phyloP scores from a whole-genome alignment of 2,797 vertebrate genomes.

The Buphagus erythrorhynchus region DNA sequence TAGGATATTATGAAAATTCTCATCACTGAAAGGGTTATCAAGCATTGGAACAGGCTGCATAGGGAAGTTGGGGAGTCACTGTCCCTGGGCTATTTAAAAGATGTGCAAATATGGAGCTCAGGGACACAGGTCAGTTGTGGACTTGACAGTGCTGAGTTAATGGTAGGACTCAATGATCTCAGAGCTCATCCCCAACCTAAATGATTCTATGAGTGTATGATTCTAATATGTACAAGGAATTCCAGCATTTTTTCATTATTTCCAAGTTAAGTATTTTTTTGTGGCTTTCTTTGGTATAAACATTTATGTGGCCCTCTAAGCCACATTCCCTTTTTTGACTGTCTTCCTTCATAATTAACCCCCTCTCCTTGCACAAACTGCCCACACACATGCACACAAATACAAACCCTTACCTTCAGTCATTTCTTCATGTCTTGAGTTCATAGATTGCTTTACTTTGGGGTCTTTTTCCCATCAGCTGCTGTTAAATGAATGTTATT shows the following conservation, averaged over 20 bases:
- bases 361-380: neutral
- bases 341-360: neutral
- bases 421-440: neutral
- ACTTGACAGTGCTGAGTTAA: neutral
- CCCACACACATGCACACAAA: neutral
- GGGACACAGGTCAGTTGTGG: neutral
- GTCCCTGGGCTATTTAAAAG: neutral
- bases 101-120: rapidly evolving
- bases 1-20: neutral
- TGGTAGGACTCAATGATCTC: rapidly evolving
- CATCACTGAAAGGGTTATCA: neutral
- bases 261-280: neutral
- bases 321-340: neutral
- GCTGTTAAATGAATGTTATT: slow-evolving; percentile 22
- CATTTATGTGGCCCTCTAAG: neutral
- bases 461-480: neutral
- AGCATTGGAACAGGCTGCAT: neutral
- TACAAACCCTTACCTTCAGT: neutral
- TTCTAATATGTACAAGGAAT: neutral
- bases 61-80: neutral
- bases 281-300: neutral
- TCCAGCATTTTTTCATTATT: neutral
- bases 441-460: neutral
- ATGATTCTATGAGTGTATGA: neutral
- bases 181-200: neutral